Percentiles rank a stretch among this genome's conserved stretches.
These are phyloP conservation scores for Cavia aperea DNA, from an alignment of 2,113 vertebrate species.

Conservation along the genomic window DNA sequence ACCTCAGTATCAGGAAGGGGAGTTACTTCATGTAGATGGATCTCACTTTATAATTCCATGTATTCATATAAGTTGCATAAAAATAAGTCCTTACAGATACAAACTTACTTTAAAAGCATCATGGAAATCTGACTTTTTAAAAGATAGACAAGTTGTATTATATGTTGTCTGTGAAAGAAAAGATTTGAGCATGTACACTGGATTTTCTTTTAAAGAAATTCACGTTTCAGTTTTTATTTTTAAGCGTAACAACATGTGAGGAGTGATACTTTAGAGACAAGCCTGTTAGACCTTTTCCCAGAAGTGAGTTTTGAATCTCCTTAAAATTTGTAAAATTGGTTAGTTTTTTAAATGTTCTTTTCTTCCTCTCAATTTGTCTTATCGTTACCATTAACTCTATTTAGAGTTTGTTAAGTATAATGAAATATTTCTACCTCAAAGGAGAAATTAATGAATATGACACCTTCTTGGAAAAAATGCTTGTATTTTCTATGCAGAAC, in stretches of 20 bases:
- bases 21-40: background rate
- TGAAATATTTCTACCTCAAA: conserved; percentile 47
- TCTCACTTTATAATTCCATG: background rate
- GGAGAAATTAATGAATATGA: conserved; percentile 58
- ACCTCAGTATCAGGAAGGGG: background rate
- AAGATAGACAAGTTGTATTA: background rate
- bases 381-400: conserved; percentile 7
- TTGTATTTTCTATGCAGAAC: conserved; percentile 52
- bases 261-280: background rate
- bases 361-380: background rate
- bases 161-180: background rate
- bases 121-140: background rate
- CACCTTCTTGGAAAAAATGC: conserved; percentile 44
- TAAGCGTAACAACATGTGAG: background rate
- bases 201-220: conserved; percentile 20
- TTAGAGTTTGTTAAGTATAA: conserved; percentile 44
- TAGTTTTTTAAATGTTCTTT: background rate
- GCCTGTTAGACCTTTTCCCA: background rate
- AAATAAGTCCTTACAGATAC: conserved; percentile 1
- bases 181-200: background rate
- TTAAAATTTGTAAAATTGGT: background rate
- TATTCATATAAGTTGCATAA: background rate
- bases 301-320: conserved; percentile 9
- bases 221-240: conserved; percentile 28
- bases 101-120: conserved; percentile 34